Evolutionary conservation across 1,140 invertebrate genomes (phyloP), one percentile per base, ranked within the genome.

Genomic region (Maconellicoccus hirsutus): DNA sequence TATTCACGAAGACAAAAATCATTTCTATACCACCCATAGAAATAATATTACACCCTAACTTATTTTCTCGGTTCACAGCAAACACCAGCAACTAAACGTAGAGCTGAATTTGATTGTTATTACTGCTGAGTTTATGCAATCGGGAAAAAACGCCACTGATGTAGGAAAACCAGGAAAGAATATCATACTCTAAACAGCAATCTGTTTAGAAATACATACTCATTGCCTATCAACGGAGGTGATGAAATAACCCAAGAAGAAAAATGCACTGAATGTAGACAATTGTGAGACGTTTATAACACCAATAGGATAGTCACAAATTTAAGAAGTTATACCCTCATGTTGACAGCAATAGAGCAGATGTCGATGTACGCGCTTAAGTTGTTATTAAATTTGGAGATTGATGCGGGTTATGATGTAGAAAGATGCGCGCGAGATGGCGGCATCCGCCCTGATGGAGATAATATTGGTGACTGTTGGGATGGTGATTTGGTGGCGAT

Each of bases 301-400:
- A 52, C 42, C 42, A 16, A 8, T 52, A 52, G 42, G 42, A 52
- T 52, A 52, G 10, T 52, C 42, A 52, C 42, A 52, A 52, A 52
- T 52, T 52, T 52, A 52, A 52, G 42, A 52, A 52, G 42, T 52
- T 52, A 52, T 52, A 52, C 42, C 42, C 42, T 52, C 42, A 52
- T 52, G 42, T 52, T 52, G 42, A 52, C 42, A 52, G 42, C 42
- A 52, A 52, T 52, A 52, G 42, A 52, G 42, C 42, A 52, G 42
- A 52, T 52, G 42, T 52, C 42, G 42, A 52, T 52, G 42, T 16
- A 52, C 42, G 42, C 42, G 42, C 42, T 52, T 52, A 52, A 52
- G 42, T 52, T 52, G 42, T 52, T 8, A 52, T 52, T 8, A 52
- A 52, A 52, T 52, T 52, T 52, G 42, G 42, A 52, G 42, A 52